phyloP scores from a whole-genome alignment of 2,888 invertebrate genomes.

The Lutraria lutraria region DNA sequence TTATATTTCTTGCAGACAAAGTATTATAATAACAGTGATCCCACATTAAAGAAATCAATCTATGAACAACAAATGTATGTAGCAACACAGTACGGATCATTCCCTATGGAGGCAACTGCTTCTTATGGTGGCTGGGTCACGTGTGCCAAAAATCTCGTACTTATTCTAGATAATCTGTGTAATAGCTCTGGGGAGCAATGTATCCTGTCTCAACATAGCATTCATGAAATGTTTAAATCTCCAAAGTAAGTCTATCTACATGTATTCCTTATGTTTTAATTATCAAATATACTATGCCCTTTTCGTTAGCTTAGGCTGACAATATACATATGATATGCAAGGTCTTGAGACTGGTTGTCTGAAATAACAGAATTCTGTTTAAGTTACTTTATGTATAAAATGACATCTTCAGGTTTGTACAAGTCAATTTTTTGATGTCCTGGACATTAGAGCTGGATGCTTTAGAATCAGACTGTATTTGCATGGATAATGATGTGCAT shows the following conservation, averaged over 20 bases:
- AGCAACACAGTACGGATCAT: constrained; percentile 81
- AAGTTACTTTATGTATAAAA: too few relatives aligned
- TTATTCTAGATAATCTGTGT: constrained; percentile 66
- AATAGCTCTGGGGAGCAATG: neutral
- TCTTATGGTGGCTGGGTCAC: constrained; percentile 83
- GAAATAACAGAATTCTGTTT: too few relatives aligned
- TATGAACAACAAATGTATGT: constrained; percentile 69
- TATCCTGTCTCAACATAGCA: constrained; percentile 57
- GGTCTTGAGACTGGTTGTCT: too few relatives aligned
- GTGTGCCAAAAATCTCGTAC: constrained; percentile 76
- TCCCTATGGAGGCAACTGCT: constrained; percentile 81
- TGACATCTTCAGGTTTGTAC: too few relatives aligned
- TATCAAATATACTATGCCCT: too few relatives aligned
- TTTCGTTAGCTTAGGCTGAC: too few relatives aligned
- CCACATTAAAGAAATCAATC: constrained; percentile 65
- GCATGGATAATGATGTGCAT: too few relatives aligned
- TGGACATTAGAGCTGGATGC: too few relatives aligned
- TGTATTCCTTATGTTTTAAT: neutral
- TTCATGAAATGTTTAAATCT: constrained; percentile 72
- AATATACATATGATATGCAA: too few relatives aligned
- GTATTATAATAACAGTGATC: constrained; percentile 79
- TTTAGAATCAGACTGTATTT: too few relatives aligned
- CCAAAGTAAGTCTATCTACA: constrained; percentile 66
- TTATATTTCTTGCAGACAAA: constrained; percentile 76
- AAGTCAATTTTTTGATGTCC: too few relatives aligned